Evolutionary conservation across 1,140 invertebrate species (phyloP), one percentile per base, ranked within the genome.

Genomic region (Zaprionus davidi): DNA sequence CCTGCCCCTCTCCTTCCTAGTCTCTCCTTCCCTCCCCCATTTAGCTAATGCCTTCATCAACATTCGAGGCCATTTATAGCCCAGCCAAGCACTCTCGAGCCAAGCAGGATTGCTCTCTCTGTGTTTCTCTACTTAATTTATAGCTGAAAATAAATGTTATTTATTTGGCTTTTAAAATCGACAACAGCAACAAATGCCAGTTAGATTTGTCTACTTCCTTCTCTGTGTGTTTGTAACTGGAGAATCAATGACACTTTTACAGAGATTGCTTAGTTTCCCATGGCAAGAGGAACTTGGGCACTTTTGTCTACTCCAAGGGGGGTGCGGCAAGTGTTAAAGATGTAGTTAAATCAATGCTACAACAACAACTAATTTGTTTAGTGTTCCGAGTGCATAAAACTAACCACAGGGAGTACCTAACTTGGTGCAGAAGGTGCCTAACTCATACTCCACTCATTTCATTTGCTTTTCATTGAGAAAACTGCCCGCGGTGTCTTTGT

Each of bases 31-130:
- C 57, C 64, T 60, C 64, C 53, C 53, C 36, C 69, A 44, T 6
- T n/a, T n/a, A n/a, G 28, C 71, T 88, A 88, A 88, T 90, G 85
- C 78, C 84, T 87, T 88, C 83, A 87, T 87, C 71, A 66, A 49
- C 46, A 41, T 49, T 65, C 79, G 72, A 83, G n/a, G n/a, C 41
- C 41, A 46, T 46, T 46, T 88, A 88, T 90, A 90, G 88, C 78
- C 81, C 68, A 74, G 73, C 77, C 69, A 77, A 69, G 68, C 38
- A 51, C 57, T 71, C 41, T 81, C 31, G 28, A 69, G 9, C 9
- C 31, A 34, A 34, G 31, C 31, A 34, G 59, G 68, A 46, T 46
- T 69, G 68, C 76, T 69, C 55, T 59, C 79, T 69, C 55, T 59
- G 49, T 65, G 36, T 53, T 55, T 65, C 38, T 53, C 62, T 58